Conservation (phyloP, 2,113 vertebrate genomes). For the Trichechus manatus region DNA sequence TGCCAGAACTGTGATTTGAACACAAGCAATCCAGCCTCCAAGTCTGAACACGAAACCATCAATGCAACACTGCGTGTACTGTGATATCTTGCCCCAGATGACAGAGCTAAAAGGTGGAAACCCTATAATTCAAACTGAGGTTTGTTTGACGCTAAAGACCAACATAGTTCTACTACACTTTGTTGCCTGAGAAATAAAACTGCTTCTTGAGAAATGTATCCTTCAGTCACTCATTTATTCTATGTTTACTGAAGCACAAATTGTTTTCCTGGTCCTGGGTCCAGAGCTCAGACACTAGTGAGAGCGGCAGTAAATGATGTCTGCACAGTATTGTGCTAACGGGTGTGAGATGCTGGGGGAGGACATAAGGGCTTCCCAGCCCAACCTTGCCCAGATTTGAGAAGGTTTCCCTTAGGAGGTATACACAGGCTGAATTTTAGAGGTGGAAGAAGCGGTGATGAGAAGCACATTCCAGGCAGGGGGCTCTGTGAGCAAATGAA, state of each 20-base stretch:
- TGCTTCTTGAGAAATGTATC: background rate
- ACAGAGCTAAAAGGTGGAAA: background rate
- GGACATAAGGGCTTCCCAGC: background rate
- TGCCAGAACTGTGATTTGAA: background rate
- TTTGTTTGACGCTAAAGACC: background rate
- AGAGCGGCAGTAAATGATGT: background rate
- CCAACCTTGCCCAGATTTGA: background rate
- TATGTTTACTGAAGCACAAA: slow-evolving; percentile 13
- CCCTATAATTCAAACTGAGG: background rate
- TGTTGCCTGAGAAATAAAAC: slow-evolving; percentile 10
- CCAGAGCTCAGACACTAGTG: background rate
- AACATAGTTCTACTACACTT: background rate
- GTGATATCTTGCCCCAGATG: accelerated
- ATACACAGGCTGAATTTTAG: background rate
- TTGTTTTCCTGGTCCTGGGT: background rate
- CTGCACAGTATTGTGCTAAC: background rate
- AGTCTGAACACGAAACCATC: background rate
- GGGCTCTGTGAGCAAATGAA: background rate
- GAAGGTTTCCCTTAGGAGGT: background rate
- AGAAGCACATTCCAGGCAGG: background rate
- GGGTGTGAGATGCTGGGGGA: background rate
- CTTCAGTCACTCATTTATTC: background rate
- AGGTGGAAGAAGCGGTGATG: background rate
- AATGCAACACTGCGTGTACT: background rate
- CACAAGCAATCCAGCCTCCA: no score